Evolutionary conservation across 30 jellyfish, hydroid and myxozoan species (phyloP).

Genomic region (Morbakka virulenta): DNA sequence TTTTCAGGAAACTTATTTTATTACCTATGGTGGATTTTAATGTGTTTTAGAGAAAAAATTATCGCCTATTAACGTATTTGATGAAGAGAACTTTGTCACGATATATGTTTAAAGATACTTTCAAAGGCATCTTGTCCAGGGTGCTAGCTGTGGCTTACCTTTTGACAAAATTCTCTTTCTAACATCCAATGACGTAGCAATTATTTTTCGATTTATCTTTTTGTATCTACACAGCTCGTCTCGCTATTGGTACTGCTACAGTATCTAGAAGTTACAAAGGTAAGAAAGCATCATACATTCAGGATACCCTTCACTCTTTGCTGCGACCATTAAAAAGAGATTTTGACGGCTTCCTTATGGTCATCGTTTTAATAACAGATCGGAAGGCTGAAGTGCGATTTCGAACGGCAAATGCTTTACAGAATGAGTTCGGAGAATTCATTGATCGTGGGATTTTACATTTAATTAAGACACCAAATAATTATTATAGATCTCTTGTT

Average conservation of each 20-base stretch:
- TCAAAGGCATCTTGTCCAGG: no score
- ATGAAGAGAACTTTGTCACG: no score
- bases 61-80: no score
- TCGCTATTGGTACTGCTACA: constrained; percentile 39
- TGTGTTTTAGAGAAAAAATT: no score
- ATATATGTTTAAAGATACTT: no score
- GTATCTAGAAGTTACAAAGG: constrained; percentile 24
- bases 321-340: constrained; percentile 3
- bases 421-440: neutral
- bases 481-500: constrained; percentile 12
- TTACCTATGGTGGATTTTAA: no score
- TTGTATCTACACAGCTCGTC: no score
- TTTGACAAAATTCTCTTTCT: no score
- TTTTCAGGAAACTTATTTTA: no score
- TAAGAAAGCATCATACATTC: neutral
- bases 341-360: neutral
- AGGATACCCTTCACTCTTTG: constrained; percentile 1
- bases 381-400: neutral
- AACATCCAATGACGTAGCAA: no score
- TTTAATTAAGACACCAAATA: constrained; percentile 22
- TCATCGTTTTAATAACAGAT: constrained; percentile 24
- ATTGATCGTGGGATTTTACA: constrained; percentile 11
- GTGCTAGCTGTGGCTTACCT: no score
- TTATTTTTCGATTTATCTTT: no score
- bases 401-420: neutral